A percentile compares a stretch with the other conserved stretches of the same genome.
phyloP scores from a whole-genome alignment of 2,888 invertebrate species.

The Mythimna vitellina region DNA sequence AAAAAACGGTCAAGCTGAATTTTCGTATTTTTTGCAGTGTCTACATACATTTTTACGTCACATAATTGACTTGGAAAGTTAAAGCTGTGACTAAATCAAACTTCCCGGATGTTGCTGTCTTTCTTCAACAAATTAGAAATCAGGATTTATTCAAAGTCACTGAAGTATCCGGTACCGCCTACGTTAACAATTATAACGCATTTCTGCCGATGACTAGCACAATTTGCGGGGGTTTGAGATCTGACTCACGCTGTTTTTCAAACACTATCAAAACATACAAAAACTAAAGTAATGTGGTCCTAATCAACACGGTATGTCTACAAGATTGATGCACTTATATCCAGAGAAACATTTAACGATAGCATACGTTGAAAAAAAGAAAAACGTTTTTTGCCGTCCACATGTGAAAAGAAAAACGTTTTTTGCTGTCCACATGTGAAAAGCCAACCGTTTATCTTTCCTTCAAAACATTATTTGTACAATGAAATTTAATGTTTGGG shows the following conservation, averaged over 20 bases:
- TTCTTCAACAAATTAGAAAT: background rate
- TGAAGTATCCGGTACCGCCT: conserved; percentile 19
- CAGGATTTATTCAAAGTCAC: background rate
- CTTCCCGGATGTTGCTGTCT: background rate
- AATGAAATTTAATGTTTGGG: conserved; percentile 40
- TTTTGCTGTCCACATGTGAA: conserved; percentile 19
- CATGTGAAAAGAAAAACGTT: conserved; percentile 11
- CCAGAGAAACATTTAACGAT: conserved; percentile 8
- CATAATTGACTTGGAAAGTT: too few species aligned
- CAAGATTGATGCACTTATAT: conserved; percentile 18
- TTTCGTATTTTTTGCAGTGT: background rate
- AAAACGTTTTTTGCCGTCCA: background rate
- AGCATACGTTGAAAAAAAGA: conserved; percentile 10
- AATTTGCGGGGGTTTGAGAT: background rate
- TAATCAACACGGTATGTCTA: background rate
- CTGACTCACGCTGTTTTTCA: conserved; percentile 41
- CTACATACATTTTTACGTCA: background rate
- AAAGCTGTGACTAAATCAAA: background rate
- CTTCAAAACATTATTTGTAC: conserved; percentile 51
- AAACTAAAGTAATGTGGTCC: conserved; percentile 19
- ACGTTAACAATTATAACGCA: background rate
- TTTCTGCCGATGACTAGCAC: conserved; percentile 25
- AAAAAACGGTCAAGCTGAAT: background rate
- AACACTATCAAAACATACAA: conserved; percentile 23
- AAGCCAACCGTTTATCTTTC: conserved; percentile 36